phyloP scores from a whole-genome alignment of 2,888 invertebrate species.

The Hypena proboscidalis region DNA sequence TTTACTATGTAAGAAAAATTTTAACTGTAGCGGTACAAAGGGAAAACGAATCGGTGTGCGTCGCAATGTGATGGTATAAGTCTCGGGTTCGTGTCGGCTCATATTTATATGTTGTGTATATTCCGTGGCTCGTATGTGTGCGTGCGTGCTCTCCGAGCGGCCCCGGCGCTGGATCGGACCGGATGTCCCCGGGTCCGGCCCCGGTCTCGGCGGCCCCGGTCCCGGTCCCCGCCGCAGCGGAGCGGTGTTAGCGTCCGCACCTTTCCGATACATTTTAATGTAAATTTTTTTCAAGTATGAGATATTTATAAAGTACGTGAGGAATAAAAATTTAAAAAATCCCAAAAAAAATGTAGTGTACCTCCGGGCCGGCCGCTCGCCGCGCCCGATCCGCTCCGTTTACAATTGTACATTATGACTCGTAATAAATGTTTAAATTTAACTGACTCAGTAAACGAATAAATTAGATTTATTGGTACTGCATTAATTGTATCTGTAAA shows the following conservation, averaged over 20 bases:
- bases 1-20: conserved; percentile 80
- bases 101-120: conserved; percentile 71
- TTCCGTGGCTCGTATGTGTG: conserved; percentile 51
- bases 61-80: conserved; percentile 75
- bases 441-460: conserved; percentile 81
- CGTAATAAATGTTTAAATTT: conserved; percentile 76
- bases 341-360: conserved; percentile 69
- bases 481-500: conserved; percentile 82
- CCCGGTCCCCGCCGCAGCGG: conserved; percentile 17
- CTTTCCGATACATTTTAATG: conserved; percentile 79
- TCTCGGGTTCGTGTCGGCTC: conserved; percentile 67
- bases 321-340: conserved; percentile 72
- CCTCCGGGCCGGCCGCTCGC: conserved; percentile 46
- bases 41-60: conserved; percentile 77
- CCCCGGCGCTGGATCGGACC: conserved; percentile 32
- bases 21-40: conserved; percentile 80
- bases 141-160: conserved; percentile 53
- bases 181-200: conserved; percentile 26
- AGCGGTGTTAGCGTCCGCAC: conserved; percentile 63
- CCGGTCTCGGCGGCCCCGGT: conserved; percentile 22
- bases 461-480: conserved; percentile 83
- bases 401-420: conserved; percentile 70
- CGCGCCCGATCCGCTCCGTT: conserved; percentile 54
- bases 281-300: conserved; percentile 84
- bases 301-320: conserved; percentile 84